Evolutionary conservation across 1,140 invertebrate species (phyloP).

Genomic region (Drosophila pandora): DNA sequence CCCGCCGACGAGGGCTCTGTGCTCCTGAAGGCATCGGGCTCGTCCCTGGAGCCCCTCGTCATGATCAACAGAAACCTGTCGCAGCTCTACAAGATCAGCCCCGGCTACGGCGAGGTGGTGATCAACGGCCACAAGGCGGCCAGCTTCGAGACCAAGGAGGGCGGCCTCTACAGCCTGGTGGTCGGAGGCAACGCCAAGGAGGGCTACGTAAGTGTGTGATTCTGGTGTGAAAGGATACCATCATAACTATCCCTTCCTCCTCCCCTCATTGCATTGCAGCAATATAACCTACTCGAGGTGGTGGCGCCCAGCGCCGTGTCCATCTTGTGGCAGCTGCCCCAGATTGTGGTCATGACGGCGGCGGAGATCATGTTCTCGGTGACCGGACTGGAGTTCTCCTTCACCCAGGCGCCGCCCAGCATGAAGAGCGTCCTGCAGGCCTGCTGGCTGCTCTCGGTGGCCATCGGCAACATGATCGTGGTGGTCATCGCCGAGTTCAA

Average conservation of each 20-base stretch:
- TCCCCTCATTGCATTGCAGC: conserved; percentile 2
- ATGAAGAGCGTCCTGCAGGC: conserved; percentile 97
- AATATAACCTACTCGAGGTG: conserved; percentile 74
- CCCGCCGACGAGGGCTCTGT: conserved; percentile 47
- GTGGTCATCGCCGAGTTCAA: conserved; percentile 88
- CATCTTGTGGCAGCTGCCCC: conserved; percentile 93
- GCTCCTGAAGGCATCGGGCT: conserved; percentile 5
- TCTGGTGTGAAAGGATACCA: conserved; percentile 3
- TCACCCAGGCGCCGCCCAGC: conserved; percentile 92
- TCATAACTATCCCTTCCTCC: neutral
- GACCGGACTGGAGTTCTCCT: conserved; percentile 96
- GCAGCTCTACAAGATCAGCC: conserved; percentile 79
- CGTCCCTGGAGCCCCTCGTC: neutral
- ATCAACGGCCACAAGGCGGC: conserved; percentile 69
- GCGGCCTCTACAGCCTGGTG: conserved; percentile 86
- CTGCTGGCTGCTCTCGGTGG: conserved; percentile 94
- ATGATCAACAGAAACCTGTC: conserved; percentile 65
- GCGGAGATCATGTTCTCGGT: conserved; percentile 95
- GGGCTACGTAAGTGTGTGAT: conserved; percentile 31
- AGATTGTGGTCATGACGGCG: conserved; percentile 93
- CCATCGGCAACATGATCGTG: conserved; percentile 96
- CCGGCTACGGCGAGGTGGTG: conserved; percentile 81
- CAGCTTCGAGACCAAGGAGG: conserved; percentile 83
- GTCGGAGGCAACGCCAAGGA: conserved; percentile 86
- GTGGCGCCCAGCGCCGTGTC: conserved; percentile 89